Evolutionary conservation across 37 sponge, comb jelly and placozoan genomes (phyloP).

Genomic region (Lycopodina hypogea): DNA sequence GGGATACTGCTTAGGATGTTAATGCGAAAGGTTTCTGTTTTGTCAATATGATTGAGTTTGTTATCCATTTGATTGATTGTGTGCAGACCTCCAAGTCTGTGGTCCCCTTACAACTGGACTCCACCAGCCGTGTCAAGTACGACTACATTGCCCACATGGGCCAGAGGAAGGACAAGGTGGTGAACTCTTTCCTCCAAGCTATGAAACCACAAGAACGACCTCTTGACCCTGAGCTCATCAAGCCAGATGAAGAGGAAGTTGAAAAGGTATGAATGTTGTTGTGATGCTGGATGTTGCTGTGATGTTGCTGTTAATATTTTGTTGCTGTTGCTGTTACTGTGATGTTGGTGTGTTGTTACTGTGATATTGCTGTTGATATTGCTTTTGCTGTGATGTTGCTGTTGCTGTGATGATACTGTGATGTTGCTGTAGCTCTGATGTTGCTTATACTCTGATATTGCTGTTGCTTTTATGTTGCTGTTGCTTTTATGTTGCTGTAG

Average conservation of each 20-base stretch:
- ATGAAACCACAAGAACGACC: constrained; percentile 58
- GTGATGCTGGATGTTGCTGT: too few relatives aligned
- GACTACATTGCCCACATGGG: constrained; percentile 87
- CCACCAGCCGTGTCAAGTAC: constrained; percentile 85
- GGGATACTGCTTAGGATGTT: too few relatives aligned
- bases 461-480: too few relatives aligned
- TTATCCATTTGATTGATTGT: constrained; percentile 8
- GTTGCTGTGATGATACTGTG: too few relatives aligned
- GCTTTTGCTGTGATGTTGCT: too few relatives aligned
- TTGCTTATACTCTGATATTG: too few relatives aligned
- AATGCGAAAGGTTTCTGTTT: background rate
- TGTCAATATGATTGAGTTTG: background rate
- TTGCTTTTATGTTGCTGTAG: too few relatives aligned
- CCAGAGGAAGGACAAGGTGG: constrained; percentile 92
- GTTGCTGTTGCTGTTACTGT: too few relatives aligned
- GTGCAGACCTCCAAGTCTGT: constrained; percentile 42
- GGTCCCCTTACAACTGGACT: constrained; percentile 89
- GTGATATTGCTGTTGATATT: too few relatives aligned
- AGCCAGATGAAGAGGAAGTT: constrained; percentile 96
- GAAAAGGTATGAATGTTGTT: constrained; percentile 73
- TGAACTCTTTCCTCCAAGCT: constrained; percentile 68
- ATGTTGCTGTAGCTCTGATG: too few relatives aligned
- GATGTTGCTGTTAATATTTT: too few relatives aligned
- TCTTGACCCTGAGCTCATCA: constrained; percentile 67
- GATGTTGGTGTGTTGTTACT: too few relatives aligned